These are phyloP conservation scores for Watsonalla binaria DNA, from an alignment of 2,888 invertebrate genomes.

Conservation along the genomic window DNA sequence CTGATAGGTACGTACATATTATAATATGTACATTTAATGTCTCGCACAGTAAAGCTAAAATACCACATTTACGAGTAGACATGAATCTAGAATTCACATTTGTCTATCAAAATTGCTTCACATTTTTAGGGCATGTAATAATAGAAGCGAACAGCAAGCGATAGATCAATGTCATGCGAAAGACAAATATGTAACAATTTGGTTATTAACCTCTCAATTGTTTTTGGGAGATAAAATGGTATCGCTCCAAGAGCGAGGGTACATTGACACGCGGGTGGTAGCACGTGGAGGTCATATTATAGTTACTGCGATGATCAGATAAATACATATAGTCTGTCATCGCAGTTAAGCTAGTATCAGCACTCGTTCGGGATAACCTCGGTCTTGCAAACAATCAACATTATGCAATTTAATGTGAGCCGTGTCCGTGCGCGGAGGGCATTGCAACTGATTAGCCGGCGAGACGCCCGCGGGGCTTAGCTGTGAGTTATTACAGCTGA, in stretches of 20 bases:
- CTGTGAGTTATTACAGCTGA: conserved; percentile 24
- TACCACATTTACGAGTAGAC: too few relatives aligned
- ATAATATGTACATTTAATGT: too few relatives aligned
- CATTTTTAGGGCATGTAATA: too few relatives aligned
- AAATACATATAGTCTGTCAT: neutral
- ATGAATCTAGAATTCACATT: too few relatives aligned
- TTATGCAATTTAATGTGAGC: conserved; percentile 18
- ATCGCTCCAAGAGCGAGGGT: neutral
- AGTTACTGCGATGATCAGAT: neutral
- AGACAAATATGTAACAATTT: neutral
- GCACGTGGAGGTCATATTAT: neutral
- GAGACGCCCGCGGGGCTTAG: conserved; percentile 9
- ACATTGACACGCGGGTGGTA: neutral
- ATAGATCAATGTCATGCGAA: neutral
- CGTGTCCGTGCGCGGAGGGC: conserved; percentile 12
- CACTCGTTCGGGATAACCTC: conserved; percentile 19
- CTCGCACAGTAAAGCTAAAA: too few relatives aligned
- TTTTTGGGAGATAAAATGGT: neutral
- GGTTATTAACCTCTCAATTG: neutral
- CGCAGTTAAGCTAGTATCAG: conserved; percentile 1
- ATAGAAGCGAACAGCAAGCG: neutral
- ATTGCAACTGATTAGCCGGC: conserved; percentile 8
- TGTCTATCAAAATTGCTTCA: too few relatives aligned
- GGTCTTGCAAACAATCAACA: conserved; percentile 30
- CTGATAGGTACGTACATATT: too few relatives aligned